Evolutionary conservation across 2,797 vertebrate species (phyloP), one percentile per base, ranked within the genome.

Genomic region (Diglossa cyanea): DNA sequence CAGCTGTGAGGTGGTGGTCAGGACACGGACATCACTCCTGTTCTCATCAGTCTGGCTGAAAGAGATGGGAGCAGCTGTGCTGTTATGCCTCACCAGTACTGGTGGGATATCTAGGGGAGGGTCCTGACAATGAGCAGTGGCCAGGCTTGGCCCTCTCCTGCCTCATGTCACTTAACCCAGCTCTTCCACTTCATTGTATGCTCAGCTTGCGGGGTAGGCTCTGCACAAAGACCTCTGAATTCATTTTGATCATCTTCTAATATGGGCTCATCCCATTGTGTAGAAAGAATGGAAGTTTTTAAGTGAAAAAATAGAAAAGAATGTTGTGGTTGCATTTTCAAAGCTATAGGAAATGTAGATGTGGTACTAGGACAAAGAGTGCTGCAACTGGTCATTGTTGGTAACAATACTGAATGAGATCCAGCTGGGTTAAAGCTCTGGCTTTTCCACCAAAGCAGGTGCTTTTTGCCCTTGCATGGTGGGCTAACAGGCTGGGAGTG

Each of bases 121-220:
- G 26, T 28, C 28, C 23, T 82, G 79, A 28, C 48, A 23, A 21
- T 8, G 9, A 73, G 31, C 35, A 75, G 15, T 13, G 24, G 6
- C 3, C 28, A 60, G 55, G 25, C 10, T 58, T 58, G 44, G 10
- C 23, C 9, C 4, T 55, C 17, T 82, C 13, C 48, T 71, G 48
- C 33, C 31, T 88, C 21, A 6, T 11, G 33, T 33, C 23, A 25
- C 51, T 88, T 26, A 24, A 40, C 13, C 9, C 17, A 74, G 13
- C 13, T 72, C 67, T 82, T 67, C 50, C 23, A 58, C 20, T 15
- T 89, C 54, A 7, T 17, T 0, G 0, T 48, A 33, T 26, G 16
- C 7, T 44, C 21, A 70, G 0, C 17, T 39, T 63, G 18, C 10
- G 17, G 28, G 30, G 10, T 2, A 18, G 12, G 18, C 28, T 65